Evolutionary conservation across 2,113 vertebrate genomes (phyloP), one percentile per base, ranked within the genome.

Genomic region (Lamprotornis superbus): DNA sequence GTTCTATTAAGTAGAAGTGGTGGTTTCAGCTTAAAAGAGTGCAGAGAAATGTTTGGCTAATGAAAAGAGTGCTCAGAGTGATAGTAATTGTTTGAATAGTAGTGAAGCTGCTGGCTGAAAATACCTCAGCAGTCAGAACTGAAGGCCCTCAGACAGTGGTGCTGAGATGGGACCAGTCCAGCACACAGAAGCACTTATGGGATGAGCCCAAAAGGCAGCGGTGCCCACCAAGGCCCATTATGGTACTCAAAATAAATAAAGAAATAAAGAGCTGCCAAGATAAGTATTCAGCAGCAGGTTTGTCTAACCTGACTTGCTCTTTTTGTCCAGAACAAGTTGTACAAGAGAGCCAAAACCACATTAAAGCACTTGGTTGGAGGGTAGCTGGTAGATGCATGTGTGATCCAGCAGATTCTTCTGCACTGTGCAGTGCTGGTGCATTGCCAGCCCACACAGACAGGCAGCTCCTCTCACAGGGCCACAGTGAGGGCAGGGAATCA

Each of bases 1-100:
- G 63, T 93, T 95, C 95, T 88, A 88, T 97, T 93, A 95, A 95
- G 93, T 86, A 95, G 89, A 97, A 94, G 53, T 75, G 64, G 67
- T 89, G 92, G 89, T 93, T 94, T 95, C 76, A 39, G 50, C 75
- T 90, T 88, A 81, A 97, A 94, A 91, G 85, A 79, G 65, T 46
- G 77, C 52, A 60, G 85, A 78, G 90, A 70, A 93, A 92, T 96
- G 57, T 96, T 96, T 96, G 83, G 68, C 71, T 95, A 95, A 94
- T 95, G 95, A 97, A 95, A 93, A 91, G 91, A 85, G 40, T 5
- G 5, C 79, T 92, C 44, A 67, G 76, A 90, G 82, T 90, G 88
- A 78, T 96, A 83, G 77, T 89, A 95, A 88, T 55, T 13, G 3
- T 83, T 83, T 90, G 91, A 81, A 86, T 39, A 39, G 85, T 75